Evolutionary conservation across 2,888 invertebrate genomes (phyloP), one percentile per base, ranked within the genome.

Genomic region (Polylopha cassiicola): DNA sequence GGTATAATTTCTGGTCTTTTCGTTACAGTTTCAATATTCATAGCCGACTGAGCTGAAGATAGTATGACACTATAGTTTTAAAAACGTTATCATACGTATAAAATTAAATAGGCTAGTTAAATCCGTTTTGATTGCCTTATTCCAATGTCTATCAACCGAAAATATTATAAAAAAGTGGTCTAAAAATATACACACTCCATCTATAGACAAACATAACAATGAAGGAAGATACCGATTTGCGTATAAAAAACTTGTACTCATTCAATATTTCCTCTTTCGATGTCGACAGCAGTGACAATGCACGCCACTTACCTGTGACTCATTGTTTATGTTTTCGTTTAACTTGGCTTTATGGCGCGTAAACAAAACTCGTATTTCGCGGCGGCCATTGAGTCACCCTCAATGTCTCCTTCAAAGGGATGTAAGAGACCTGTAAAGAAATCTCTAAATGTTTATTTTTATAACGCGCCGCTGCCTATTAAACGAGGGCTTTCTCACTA

Each of bases 381-480:
- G 20, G 34, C 28, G 37, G 46, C 51, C 51, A 57, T 51, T 50
- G 46, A 49, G 43, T 47, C 43, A 33, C 37, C 44, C 55, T 43
- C 43, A 47, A 46, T 43, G 34, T 27, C 20, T 17, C 17, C 21
- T 24, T 36, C 39, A 7, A 22, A 39, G 33, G 29, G 36, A 24
- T 28, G 43, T 34, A 7, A 16, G 18, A 38, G 37, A 46, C 44
- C 21, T 37, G 43, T 45, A 51, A 50, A 56, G 45, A 55, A 61
- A 53, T 53, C 53, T 55, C 48, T 43, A 51, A 66, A 60, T 65
- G 58, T 67, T 63, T 65, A 61, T 68, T 61, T 65, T 59, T 64
- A 55, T 60, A 54, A 52, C 48, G 46, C 50, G 44, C 43, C 46
- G 44, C 42, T 33, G 20, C 39, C 37, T 43, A 45, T 55, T 55